Evolutionary conservation across 2,113 vertebrate genomes (phyloP), one percentile per base, ranked within the genome.

Genomic region (Anolis sagrei): DNA sequence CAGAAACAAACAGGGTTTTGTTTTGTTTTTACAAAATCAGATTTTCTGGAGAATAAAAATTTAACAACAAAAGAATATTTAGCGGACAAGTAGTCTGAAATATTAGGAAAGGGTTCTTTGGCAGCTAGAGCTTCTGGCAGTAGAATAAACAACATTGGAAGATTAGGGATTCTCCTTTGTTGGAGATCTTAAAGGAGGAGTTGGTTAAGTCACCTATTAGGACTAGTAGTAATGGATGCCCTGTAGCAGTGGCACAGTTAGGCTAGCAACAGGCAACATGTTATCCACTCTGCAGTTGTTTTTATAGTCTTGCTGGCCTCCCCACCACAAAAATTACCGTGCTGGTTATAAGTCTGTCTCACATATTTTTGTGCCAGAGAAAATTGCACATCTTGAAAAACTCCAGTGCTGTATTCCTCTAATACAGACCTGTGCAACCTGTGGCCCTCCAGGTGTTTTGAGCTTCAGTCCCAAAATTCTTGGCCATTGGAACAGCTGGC

Each of bases 21-120:
- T 72, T 72, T 58, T 58, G 54, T 87, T 64, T 89, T 87, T 62
- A 49, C 0, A 70, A 7, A 54, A 74, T 87, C 23, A 70, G 72
- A 79, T 91, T 88, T 9, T 23, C 68, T 5, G 6, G n/a, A 83
- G 49, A 87, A 68, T 81, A 92, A 82, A 86, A 87, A 54, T 93
- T 88, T 29, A 49, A 44, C 14, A 72, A 32, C 83, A 84, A 92
- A 86, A 1, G 82, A 0, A 0, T 25, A 5, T 76, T 87, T 92
- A 82, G 8, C 72, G 77, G 7, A 74, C 72, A 76, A 78, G 23
- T 68, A 27, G 27, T 27, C 9, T 29, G 25, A 32, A 70, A 70
- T 14, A 70, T 72, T 70, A n/a, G 68, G 68, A 21, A 72, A 27
- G 32, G 19, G 19, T 36, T 72, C 7, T n/a, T 13, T 36, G 1